A percentile compares a stretch with the other conserved stretches of the same genome.
These are phyloP conservation scores for Metridium senile DNA, from an alignment of 92 coral and sea anemone genomes.

Conservation along the genomic window DNA sequence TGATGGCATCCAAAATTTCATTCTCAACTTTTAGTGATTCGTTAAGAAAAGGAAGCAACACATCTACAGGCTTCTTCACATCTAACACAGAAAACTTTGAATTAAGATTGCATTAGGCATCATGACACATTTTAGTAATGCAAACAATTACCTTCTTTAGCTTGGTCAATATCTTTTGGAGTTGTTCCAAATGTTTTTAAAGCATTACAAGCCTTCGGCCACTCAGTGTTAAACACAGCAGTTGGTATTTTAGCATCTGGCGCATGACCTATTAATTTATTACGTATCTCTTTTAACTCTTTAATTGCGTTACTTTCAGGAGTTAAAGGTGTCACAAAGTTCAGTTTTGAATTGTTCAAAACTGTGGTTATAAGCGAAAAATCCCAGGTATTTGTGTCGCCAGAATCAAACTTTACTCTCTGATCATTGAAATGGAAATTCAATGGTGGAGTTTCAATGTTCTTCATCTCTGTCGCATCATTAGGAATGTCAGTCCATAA, in stretches of 20 bases:
- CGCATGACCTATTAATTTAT: slow-evolving; percentile 34
- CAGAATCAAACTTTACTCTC: background rate
- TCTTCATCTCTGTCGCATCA: slow-evolving; percentile 1
- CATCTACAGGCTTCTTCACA: slow-evolving; percentile 17
- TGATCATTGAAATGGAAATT: background rate
- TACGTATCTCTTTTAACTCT: slow-evolving; percentile 31
- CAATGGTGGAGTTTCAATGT: background rate
- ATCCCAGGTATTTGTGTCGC: slow-evolving; percentile 19
- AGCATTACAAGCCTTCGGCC: slow-evolving; percentile 30
- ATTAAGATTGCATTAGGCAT: background rate
- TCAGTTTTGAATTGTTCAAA: background rate
- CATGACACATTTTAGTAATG: background rate
- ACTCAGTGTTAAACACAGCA: slow-evolving; percentile 9
- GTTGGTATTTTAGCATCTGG: slow-evolving; percentile 15
- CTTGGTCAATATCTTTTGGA: slow-evolving; percentile 22
- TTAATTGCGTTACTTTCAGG: slow-evolving; percentile 16
- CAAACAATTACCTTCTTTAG: slow-evolving; percentile 15
- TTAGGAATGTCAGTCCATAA: slow-evolving; percentile 8
- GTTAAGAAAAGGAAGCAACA: background rate
- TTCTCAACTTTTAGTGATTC: slow-evolving; percentile 8
- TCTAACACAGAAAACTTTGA: background rate
- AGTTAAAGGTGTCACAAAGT: background rate
- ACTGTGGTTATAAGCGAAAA: slow-evolving; percentile 15
- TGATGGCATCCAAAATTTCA: slow-evolving; percentile 9
- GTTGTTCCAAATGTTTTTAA: slow-evolving; percentile 23